Percentiles rank a stretch among this genome's conserved stretches.
Evolutionary conservation across 2,113 vertebrate species (phyloP).

Genomic region (Cromileptes altivelis): DNA sequence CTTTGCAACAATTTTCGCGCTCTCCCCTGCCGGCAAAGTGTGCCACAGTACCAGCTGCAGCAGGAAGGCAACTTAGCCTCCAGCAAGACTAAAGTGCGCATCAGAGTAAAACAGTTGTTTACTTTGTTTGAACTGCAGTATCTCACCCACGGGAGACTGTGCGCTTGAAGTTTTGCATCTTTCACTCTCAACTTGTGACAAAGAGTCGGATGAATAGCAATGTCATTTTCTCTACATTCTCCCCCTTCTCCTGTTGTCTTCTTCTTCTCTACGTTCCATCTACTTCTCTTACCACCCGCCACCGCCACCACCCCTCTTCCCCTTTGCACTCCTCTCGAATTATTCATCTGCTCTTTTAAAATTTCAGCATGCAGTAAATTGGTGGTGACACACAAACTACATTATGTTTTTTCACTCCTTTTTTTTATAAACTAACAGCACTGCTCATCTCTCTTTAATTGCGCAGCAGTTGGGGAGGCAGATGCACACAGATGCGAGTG

Average conservation of each 20-base stretch:
- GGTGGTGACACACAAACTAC: slow-evolving; percentile 90
- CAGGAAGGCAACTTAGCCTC: slow-evolving; percentile 89
- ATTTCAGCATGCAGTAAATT: slow-evolving; percentile 89
- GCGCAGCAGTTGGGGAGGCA: slow-evolving; percentile 76
- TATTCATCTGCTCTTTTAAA: slow-evolving; percentile 90
- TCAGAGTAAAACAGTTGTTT: slow-evolving; percentile 94
- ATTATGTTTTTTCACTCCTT: slow-evolving; percentile 82
- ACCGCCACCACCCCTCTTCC: slow-evolving; percentile 44
- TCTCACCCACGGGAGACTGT: slow-evolving; percentile 88
- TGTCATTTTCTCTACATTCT: slow-evolving; percentile 81
- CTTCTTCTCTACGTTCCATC: slow-evolving; percentile 67
- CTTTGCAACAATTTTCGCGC: slow-evolving; percentile 61
- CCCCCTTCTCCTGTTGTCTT: slow-evolving; percentile 47
- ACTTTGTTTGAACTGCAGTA: slow-evolving; percentile 92
- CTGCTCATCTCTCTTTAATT: slow-evolving; percentile 86
- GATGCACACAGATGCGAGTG: slow-evolving; percentile 77
- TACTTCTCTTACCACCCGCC: slow-evolving; percentile 54
- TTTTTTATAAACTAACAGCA: slow-evolving; percentile 83
- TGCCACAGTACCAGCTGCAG: slow-evolving; percentile 78
- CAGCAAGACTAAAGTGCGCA: slow-evolving; percentile 93
- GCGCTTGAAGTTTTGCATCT: slow-evolving; percentile 89
- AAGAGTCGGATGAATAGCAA: slow-evolving; percentile 90
- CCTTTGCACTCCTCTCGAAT: slow-evolving; percentile 85
- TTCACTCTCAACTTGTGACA: slow-evolving; percentile 85
- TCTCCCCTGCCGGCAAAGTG: slow-evolving; percentile 76